Percentiles rank a stretch among this genome's conserved stretches.
Conservation (phyloP, 2,888 invertebrate species). For the Drosophila histrio region DNA sequence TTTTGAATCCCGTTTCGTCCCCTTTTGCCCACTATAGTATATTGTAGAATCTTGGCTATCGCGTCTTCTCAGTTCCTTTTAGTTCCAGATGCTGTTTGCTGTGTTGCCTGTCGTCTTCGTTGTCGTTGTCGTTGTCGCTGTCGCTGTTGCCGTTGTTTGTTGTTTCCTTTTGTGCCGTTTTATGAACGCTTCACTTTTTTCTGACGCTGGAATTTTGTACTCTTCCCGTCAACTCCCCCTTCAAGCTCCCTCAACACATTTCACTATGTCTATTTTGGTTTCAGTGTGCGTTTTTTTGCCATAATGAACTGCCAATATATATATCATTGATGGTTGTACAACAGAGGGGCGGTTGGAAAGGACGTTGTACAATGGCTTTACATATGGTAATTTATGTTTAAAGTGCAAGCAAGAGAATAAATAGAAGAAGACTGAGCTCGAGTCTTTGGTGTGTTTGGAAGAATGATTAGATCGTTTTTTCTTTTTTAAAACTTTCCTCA, state of each 20-base stretch:
- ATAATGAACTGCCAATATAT: constrained; percentile 56
- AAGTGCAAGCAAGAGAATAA: constrained; percentile 22
- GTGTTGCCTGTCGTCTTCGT: constrained; percentile 19
- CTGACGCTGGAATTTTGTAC: constrained; percentile 61
- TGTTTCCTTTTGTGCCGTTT: constrained; percentile 70
- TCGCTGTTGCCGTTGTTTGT: constrained; percentile 52
- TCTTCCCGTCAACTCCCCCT: not conserved
- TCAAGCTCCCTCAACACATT: not conserved
- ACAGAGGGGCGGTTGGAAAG: not conserved
- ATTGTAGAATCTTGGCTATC: constrained; percentile 8
- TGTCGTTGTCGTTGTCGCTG: constrained; percentile 8
- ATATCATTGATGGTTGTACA: constrained; percentile 13
- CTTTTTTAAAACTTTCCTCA: not conserved
- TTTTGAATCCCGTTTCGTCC: constrained; percentile 39
- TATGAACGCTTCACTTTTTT: constrained; percentile 69
- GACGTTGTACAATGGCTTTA: not conserved
- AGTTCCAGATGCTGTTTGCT: constrained; percentile 38
- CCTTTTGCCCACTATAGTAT: not conserved
- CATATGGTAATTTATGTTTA: constrained; percentile 69
- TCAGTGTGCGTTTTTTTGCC: constrained; percentile 23
- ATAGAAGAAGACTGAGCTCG: not conserved
- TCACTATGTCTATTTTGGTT: constrained; percentile 55
- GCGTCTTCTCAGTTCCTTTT: constrained; percentile 30
- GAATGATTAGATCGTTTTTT: not conserved
- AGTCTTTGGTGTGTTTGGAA: not conserved